These are phyloP conservation scores for Crocidura indochinensis DNA, from an alignment of 2,797 vertebrate species.

Conservation along the genomic window DNA sequence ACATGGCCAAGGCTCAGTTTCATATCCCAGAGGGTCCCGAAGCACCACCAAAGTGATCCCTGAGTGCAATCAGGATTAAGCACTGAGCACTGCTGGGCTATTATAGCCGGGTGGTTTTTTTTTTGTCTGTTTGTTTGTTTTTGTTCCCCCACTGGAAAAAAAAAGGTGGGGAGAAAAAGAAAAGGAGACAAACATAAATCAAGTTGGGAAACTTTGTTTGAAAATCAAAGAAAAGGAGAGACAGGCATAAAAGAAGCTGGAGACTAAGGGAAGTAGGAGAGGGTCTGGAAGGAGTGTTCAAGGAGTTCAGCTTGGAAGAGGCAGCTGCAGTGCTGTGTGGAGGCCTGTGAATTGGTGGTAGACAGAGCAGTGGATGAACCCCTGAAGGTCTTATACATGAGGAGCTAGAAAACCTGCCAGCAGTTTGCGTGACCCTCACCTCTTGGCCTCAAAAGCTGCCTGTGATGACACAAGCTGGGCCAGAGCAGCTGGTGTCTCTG, in stretches of 20 bases:
- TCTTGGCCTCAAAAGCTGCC: slow-evolving; percentile 61
- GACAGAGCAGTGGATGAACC: background rate
- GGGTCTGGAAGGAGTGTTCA: background rate
- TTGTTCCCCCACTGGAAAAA: too few relatives aligned
- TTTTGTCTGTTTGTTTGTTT: too few relatives aligned
- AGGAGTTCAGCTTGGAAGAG: background rate
- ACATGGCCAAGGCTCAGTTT: too few relatives aligned
- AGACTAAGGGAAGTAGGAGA: background rate
- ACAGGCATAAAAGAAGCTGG: background rate
- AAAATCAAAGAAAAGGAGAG: too few relatives aligned
- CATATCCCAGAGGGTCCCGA: too few relatives aligned
- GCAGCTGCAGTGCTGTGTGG: background rate
- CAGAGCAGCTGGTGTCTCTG: slow-evolving; percentile 81
- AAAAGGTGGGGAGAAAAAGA: too few relatives aligned
- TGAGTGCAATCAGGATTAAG: too few relatives aligned
- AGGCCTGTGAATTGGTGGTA: background rate
- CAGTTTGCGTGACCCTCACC: background rate
- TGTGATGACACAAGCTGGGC: slow-evolving; percentile 81
- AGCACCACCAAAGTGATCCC: too few relatives aligned
- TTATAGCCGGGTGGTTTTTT: too few relatives aligned
- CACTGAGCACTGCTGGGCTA: too few relatives aligned
- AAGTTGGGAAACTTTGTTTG: too few relatives aligned
- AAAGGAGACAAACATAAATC: too few relatives aligned
- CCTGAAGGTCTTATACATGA: background rate
- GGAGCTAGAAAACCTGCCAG: background rate